These are phyloP conservation scores for Eupithecia abbreviata DNA, from an alignment of 2,888 invertebrate species.

Conservation along the genomic window DNA sequence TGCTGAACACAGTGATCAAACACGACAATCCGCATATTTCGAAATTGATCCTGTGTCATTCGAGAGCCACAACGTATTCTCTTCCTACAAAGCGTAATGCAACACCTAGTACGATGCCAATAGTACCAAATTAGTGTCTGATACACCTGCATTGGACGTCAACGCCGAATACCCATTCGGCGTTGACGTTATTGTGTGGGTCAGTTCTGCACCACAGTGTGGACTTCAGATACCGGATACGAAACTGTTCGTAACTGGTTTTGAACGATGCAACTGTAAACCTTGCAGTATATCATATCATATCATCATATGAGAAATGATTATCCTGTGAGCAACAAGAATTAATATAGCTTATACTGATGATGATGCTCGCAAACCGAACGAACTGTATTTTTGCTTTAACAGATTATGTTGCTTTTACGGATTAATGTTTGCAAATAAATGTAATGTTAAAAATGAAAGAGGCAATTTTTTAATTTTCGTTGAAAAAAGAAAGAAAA, in stretches of 20 bases:
- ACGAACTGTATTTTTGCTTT: no score
- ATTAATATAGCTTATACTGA: background rate
- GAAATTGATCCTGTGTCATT: slow-evolving; percentile 20
- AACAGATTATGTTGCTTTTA: no score
- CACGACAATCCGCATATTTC: background rate
- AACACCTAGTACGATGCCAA: slow-evolving; percentile 21
- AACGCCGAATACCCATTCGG: background rate
- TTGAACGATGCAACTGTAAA: background rate
- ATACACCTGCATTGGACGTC: background rate
- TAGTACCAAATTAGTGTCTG: slow-evolving; percentile 19
- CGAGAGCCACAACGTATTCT: slow-evolving; percentile 16
- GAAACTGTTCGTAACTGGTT: background rate
- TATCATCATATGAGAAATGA: background rate
- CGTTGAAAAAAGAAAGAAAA: no score
- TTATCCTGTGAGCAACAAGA: background rate
- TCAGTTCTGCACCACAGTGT: slow-evolving; percentile 17
- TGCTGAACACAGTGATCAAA: background rate
- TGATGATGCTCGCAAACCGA: background rate
- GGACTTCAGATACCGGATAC: background rate
- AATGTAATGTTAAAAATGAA: no score
- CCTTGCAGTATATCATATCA: background rate
- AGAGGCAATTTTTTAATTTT: no score
- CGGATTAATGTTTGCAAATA: no score
- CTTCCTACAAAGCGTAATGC: slow-evolving; percentile 23
- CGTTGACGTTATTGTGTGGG: slow-evolving; percentile 28